Conservation (phyloP, 2,888 invertebrate genomes). For the Polydrusus cervinus region DNA sequence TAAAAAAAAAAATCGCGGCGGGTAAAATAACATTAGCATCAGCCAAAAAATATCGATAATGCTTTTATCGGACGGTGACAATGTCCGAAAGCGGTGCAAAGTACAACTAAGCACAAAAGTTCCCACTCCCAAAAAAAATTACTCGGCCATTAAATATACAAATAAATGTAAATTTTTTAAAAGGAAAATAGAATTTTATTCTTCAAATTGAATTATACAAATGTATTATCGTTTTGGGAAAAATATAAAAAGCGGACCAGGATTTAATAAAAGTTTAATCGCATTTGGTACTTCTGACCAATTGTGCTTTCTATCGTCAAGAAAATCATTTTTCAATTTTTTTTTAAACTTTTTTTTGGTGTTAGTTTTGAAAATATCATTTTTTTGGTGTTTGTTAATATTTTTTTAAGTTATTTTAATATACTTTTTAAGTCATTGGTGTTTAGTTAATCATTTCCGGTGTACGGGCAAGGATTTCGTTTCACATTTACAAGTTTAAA, state of each 20-base stretch:
- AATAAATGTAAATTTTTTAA: slow-evolving; percentile 10
- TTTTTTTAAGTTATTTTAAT: not conserved
- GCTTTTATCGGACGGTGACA: no score
- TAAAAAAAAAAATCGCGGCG: no score
- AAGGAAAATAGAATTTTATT: not conserved
- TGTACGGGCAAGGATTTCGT: not conserved
- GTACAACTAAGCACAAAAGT: no score
- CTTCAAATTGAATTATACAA: not conserved
- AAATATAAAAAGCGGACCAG: not conserved
- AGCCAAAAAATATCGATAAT: no score
- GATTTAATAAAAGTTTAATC: not conserved
- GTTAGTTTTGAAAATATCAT: not conserved
- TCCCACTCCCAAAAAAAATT: no score
- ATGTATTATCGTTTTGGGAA: not conserved
- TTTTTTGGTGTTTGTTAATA: slow-evolving; percentile 2
- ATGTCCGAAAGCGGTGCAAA: no score
- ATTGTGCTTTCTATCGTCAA: not conserved
- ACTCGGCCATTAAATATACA: not conserved
- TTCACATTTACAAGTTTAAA: not conserved
- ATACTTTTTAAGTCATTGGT: no score
- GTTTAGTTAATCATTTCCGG: not conserved
- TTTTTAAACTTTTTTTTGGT: slow-evolving; percentile 8
- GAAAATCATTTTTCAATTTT: slow-evolving; percentile 10
- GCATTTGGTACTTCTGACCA: not conserved
- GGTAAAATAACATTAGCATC: no score